Percentiles rank a stretch among this genome's conserved stretches.
phyloP scores from a whole-genome alignment of 2,888 invertebrate species.

The Psylliodes chrysocephalus region DNA sequence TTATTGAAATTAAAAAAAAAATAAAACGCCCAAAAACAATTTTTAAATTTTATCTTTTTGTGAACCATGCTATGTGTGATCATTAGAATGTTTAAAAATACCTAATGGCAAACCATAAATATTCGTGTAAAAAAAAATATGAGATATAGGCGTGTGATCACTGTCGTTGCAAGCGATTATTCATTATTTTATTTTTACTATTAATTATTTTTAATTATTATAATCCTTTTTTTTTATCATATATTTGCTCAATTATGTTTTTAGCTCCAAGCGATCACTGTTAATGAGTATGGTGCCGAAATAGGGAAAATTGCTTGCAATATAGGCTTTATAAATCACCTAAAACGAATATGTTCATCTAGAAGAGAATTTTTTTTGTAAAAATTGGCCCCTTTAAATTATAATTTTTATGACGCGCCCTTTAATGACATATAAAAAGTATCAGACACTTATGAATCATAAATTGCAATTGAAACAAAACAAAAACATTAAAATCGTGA shows the following conservation, averaged over 20 bases:
- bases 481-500: too few relatives aligned
- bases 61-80: conserved; percentile 34
- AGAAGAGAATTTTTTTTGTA: too few relatives aligned
- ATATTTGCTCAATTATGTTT: neutral
- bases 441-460: too few relatives aligned
- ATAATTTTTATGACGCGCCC: too few relatives aligned
- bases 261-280: neutral
- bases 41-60: conserved; percentile 22
- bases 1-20: too few relatives aligned
- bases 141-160: conserved; percentile 1
- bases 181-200: neutral
- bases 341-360: neutral
- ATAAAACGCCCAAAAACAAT: conserved; percentile 28
- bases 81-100: conserved; percentile 16
- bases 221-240: neutral
- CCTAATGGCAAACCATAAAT: conserved; percentile 30
- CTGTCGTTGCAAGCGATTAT: conserved; percentile 26
- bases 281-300: neutral
- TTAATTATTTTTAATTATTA: neutral
- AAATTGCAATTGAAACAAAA: too few relatives aligned
- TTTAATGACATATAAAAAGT: too few relatives aligned
- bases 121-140: neutral
- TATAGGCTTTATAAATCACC: neutral
- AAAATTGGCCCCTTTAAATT: too few relatives aligned
- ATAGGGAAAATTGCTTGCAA: neutral